Conservation (phyloP, 2,113 vertebrate genomes). For the Corythaeola cristata region DNA sequence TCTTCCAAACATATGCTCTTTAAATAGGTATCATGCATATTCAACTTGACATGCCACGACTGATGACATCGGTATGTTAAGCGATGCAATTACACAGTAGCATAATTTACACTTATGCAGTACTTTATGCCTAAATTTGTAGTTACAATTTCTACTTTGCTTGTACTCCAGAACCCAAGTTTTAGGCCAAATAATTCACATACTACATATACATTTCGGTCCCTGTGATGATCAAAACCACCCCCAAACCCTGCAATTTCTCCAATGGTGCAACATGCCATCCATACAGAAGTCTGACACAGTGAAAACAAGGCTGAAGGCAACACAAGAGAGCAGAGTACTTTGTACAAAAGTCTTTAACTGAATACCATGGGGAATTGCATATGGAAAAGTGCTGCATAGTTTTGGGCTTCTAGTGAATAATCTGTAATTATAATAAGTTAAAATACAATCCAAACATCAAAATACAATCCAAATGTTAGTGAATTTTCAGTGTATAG, state of each 20-base stretch:
- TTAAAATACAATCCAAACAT: background rate
- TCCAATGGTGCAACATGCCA: background rate
- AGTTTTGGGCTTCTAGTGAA: background rate
- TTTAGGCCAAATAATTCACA: background rate
- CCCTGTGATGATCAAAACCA: background rate
- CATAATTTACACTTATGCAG: background rate
- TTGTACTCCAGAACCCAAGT: background rate
- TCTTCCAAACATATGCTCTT: background rate
- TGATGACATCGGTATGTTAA: background rate
- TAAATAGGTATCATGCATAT: background rate
- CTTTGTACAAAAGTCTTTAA: background rate
- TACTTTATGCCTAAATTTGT: background rate
- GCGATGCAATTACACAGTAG: background rate
- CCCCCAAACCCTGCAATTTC: rapidly evolving
- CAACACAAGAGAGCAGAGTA: background rate
- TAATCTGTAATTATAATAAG: background rate
- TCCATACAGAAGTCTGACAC: background rate
- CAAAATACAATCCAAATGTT: background rate
- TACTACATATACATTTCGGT: background rate
- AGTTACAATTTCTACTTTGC: background rate
- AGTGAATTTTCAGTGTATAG: background rate
- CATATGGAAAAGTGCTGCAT: background rate
- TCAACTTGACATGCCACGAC: rapidly evolving
- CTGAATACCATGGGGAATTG: background rate
- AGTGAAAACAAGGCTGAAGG: background rate